Conservation (phyloP, 2,113 vertebrate species). For the Thunnus thynnus region DNA sequence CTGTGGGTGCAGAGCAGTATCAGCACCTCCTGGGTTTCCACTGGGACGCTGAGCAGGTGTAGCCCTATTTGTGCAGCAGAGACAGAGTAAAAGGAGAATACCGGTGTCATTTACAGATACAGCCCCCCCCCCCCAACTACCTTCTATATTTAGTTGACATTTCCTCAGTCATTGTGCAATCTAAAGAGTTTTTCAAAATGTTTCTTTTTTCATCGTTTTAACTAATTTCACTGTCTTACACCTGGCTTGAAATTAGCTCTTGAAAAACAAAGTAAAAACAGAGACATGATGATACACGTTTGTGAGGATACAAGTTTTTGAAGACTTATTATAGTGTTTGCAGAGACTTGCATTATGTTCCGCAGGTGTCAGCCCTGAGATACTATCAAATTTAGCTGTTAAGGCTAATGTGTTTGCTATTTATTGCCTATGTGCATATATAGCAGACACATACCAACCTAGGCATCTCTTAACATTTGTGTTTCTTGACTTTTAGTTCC, state of each 20-base stretch:
- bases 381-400: background rate
- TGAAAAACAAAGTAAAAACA: constrained; percentile 18
- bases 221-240: background rate
- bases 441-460: background rate
- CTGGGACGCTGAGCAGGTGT: constrained; percentile 24
- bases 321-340: background rate
- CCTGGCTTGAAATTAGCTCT: background rate
- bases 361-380: no score
- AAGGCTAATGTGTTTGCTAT: background rate
- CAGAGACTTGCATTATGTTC: no score
- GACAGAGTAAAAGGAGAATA: constrained; percentile 39
- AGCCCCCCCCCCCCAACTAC: background rate
- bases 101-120: constrained; percentile 32
- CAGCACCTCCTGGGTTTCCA: constrained; percentile 23
- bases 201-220: background rate
- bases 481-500: background rate
- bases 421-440: constrained; percentile 4
- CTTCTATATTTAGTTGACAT: background rate
- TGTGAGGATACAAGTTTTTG: background rate
- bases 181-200: background rate
- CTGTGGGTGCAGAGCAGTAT: constrained; percentile 2
- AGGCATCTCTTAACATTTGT: background rate
- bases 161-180: background rate
- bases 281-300: background rate
- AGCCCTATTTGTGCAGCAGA: constrained; percentile 35